Evolutionary conservation across 2,797 vertebrate species (phyloP), one percentile per base, ranked within the genome.

Genomic region (Intellagama lesueurii): DNA sequence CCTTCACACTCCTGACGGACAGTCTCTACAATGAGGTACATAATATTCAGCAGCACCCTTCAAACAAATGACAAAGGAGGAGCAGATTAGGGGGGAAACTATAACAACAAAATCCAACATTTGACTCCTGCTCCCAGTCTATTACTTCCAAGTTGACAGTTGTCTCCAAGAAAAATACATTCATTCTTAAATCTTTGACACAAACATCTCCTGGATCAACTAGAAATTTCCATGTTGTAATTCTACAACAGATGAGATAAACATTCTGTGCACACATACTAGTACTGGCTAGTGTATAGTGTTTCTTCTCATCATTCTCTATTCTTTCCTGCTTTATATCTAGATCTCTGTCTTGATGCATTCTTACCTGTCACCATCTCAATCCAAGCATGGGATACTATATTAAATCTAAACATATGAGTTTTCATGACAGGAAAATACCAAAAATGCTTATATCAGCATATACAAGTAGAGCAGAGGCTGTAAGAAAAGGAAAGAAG

Each of bases 11-110:
- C 98, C 94, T 98, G 98, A 80, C 98, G 98, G 89, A 99, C 98
- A 0, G 98, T 98, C 95, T 99, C 99, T 96, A 99, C 98, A 14
- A 99, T 99, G 95, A 99, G 96, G 96, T 99, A 99, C 99, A 99
- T 99, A 94, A 99, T 99, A 96, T 99, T 99, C 68, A 99, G 97
- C 94, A 99, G 96, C 89, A 99, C 98, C 95, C 99, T 98, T 93
- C 64, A 87, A 83, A 88, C 24, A n/a, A 22, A 73, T 80, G 32
- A 14, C 24, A 64, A 28, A 47, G 7, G 11, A 1, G 17, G 30
- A 47, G 35, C 4, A 44, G 66, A 1, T 26, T 11, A 1, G 0
- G 16, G 75, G 66, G 22, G 40, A 0, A 8, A n/a, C 69, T 0
- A 11, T 28, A 60, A 81, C 26, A 66, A 72, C 47, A 56, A 32